Conservation (phyloP, 2,888 invertebrate genomes). For the Electrophaes corylata region DNA sequence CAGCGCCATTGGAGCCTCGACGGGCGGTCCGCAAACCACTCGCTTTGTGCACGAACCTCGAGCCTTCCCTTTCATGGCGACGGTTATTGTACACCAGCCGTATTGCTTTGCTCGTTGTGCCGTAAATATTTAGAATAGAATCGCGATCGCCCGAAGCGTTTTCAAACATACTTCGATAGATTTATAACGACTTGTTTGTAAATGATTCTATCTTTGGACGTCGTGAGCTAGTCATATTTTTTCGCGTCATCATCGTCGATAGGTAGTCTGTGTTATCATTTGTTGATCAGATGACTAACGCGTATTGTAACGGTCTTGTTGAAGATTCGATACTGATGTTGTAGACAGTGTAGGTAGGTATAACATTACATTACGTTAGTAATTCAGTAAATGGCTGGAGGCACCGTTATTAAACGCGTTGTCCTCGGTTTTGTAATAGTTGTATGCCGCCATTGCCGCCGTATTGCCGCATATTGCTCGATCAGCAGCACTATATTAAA, state of each 20-base stretch:
- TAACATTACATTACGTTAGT: constrained; percentile 42
- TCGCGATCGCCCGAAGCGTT: constrained; percentile 53
- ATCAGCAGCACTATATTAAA: constrained; percentile 71
- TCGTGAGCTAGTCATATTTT: constrained; percentile 42
- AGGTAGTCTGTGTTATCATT: constrained; percentile 39
- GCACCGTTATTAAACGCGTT: constrained; percentile 55
- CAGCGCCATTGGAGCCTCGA: constrained; percentile 61
- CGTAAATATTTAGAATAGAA: constrained; percentile 56
- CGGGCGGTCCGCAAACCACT: constrained; percentile 67
- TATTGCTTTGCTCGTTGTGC: constrained; percentile 62
- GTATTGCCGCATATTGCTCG: constrained; percentile 40
- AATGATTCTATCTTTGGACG: constrained; percentile 43
- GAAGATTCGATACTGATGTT: constrained; percentile 55
- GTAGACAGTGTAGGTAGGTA: constrained; percentile 43
- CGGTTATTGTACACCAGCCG: constrained; percentile 65
- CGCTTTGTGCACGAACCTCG: constrained; percentile 62
- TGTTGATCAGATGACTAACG: constrained; percentile 40
- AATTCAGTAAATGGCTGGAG: constrained; percentile 55
- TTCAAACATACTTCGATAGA: constrained; percentile 50
- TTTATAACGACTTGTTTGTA: constrained; percentile 54
- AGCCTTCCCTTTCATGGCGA: constrained; percentile 66
- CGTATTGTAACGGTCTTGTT: constrained; percentile 50
- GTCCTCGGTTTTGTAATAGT: constrained; percentile 37
- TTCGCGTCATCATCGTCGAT: constrained; percentile 19
- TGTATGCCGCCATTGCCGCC: constrained; percentile 39